phyloP scores from a whole-genome alignment of 2,888 invertebrate genomes.

The Nycteola revayana region DNA sequence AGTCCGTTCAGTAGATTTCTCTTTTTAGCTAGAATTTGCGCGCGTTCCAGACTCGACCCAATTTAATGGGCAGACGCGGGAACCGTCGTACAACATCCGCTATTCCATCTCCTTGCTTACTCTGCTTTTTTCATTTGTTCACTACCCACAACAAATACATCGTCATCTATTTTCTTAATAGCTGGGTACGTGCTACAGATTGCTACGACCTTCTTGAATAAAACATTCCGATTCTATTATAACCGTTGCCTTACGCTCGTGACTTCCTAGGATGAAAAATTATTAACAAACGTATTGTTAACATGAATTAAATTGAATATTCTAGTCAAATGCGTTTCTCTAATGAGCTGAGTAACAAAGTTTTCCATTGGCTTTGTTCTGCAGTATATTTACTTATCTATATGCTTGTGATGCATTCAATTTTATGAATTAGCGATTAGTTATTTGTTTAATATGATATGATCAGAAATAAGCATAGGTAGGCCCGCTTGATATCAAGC shows the following conservation, averaged over 20 bases:
- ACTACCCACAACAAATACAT: conserved; percentile 30
- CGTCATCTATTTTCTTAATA: conserved; percentile 17
- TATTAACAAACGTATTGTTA: too few relatives aligned
- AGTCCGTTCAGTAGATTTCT: conserved; percentile 46
- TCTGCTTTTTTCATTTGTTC: conserved; percentile 39
- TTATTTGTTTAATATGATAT: too few relatives aligned
- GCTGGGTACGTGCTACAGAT: conserved; percentile 12
- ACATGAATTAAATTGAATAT: conserved; percentile 9
- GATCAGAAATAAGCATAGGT: conserved; percentile 7
- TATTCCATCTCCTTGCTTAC: conserved; percentile 55
- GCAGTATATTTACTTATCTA: conserved; percentile 7
- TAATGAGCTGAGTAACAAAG: conserved; percentile 14
- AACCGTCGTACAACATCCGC: conserved; percentile 52
- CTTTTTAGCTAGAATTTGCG: conserved; percentile 51
- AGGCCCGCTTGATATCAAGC: too few relatives aligned
- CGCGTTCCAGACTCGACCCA: conserved; percentile 45
- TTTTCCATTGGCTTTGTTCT: conserved; percentile 16
- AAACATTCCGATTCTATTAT: conserved; percentile 10
- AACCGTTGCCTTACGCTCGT: conserved; percentile 1
- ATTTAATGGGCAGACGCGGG: conserved; percentile 58
- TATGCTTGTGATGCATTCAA: conserved; percentile 12
- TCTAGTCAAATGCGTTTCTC: conserved; percentile 7
- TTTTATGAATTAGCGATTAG: conserved; percentile 9
- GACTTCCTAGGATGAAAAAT: too few relatives aligned
- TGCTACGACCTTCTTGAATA: conserved; percentile 14